These are phyloP conservation scores for Amiota communis DNA, from an alignment of 2,888 invertebrate genomes.

Conservation along the genomic window DNA sequence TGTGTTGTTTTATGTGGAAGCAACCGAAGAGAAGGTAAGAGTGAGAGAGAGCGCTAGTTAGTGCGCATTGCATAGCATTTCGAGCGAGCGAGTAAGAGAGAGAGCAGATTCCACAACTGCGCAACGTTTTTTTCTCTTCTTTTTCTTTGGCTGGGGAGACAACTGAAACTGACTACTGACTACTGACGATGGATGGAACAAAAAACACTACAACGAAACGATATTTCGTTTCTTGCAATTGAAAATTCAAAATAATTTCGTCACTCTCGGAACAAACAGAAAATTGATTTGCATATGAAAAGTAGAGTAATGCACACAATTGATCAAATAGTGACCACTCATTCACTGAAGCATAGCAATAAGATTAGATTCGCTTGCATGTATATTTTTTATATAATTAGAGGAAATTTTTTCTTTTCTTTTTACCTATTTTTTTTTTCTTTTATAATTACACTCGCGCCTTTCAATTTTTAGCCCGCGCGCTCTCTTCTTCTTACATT, in stretches of 20 bases:
- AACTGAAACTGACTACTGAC: conserved; percentile 50
- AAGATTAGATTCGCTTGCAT: conserved; percentile 2
- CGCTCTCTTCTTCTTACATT: conserved; percentile 26
- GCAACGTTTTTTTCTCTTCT: conserved; percentile 45
- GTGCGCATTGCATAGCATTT: conserved; percentile 31
- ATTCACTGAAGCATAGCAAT: conserved; percentile 45
- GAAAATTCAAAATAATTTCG: conserved; percentile 45
- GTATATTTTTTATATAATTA: conserved; percentile 34
- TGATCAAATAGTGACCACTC: conserved; percentile 40
- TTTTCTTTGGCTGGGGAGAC: conserved; percentile 1
- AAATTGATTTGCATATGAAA: conserved; percentile 20
- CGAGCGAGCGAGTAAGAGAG: background rate
- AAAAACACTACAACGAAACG: conserved; percentile 42
- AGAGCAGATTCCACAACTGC: conserved; percentile 53
- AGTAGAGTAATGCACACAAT: conserved; percentile 29
- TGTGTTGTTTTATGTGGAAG: background rate
- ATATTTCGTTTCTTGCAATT: conserved; percentile 45
- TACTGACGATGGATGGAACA: conserved; percentile 45
- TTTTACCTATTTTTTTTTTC: background rate
- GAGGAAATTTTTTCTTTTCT: conserved; percentile 20
- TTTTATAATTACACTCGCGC: conserved; percentile 34
- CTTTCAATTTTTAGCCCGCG: conserved; percentile 28
- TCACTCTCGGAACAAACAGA: conserved; percentile 21
- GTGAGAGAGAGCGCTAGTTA: conserved; percentile 22
- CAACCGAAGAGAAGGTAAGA: background rate